Conservation (phyloP, 1,140 invertebrate genomes). For the Thaumetopoea pityocampa region DNA sequence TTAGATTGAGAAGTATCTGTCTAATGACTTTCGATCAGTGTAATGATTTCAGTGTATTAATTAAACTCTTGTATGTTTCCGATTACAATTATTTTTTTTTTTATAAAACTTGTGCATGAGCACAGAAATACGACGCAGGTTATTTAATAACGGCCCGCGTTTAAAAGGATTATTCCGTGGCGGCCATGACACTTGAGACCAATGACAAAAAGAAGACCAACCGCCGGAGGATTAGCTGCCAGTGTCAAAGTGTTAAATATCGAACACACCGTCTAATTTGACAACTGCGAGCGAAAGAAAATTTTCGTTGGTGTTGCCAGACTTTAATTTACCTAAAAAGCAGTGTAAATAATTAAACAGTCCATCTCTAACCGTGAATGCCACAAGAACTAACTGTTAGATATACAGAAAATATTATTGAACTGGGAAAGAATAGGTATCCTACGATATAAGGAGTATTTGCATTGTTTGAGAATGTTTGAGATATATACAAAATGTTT, state of each 20-base stretch:
- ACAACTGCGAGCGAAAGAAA: conserved; percentile 52
- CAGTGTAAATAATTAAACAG: no score
- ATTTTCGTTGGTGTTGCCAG: conserved; percentile 27
- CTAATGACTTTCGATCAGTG: no score
- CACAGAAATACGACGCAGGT: conserved; percentile 55
- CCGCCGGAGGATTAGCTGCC: conserved; percentile 68
- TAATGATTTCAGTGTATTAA: no score
- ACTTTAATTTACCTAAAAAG: not conserved
- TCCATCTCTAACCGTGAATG: no score
- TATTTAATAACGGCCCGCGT: conserved; percentile 50
- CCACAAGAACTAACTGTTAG: no score
- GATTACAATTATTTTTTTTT: conserved; percentile 59
- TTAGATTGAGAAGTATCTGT: no score
- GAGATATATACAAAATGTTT: no score
- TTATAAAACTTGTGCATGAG: conserved; percentile 22
- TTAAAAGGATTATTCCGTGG: conserved; percentile 68
- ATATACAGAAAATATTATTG: no score
- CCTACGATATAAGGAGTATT: no score
- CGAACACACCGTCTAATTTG: conserved; percentile 69
- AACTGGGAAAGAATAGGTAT: no score
- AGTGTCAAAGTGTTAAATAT: conserved; percentile 75
- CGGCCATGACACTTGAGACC: conserved; percentile 55
- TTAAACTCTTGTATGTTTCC: conserved; percentile 27
- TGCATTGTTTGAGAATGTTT: no score
- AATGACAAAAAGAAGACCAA: conserved; percentile 58